Conservation (phyloP, 1,140 invertebrate genomes). For the Diabrotica undecimpunctata region DNA sequence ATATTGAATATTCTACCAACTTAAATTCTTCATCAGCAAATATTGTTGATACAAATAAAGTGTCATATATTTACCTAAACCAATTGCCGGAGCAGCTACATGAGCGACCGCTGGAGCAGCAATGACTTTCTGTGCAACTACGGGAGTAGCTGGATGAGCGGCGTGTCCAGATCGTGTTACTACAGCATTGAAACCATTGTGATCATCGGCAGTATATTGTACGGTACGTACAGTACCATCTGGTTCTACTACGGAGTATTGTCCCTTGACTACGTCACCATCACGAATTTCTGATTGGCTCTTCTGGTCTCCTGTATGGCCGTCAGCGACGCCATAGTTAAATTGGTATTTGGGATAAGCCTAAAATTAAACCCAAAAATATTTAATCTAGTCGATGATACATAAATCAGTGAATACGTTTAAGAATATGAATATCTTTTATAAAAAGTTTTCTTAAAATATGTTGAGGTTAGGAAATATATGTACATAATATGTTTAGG, state of each 20-base stretch:
- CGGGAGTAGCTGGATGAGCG: constrained; percentile 18
- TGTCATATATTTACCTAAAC: not conserved
- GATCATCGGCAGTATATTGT: constrained; percentile 20
- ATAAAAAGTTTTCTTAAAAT: too few relatives aligned
- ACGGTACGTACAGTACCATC: constrained; percentile 21
- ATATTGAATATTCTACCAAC: too few relatives aligned
- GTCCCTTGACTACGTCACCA: constrained; percentile 20
- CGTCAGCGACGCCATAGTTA: constrained; percentile 18
- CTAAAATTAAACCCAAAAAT: not conserved
- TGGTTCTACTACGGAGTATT: constrained; percentile 17
- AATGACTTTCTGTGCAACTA: constrained; percentile 14
- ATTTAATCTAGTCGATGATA: too few relatives aligned
- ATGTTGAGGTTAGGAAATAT: too few relatives aligned
- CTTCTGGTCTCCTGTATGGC: constrained; percentile 20
- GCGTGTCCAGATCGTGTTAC: constrained; percentile 25
- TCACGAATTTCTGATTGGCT: constrained; percentile 15
- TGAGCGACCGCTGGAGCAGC: constrained; percentile 5
- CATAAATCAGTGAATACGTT: too few relatives aligned
- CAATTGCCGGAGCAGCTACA: constrained; percentile 1
- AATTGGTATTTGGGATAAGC: constrained; percentile 20
- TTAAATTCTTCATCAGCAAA: too few relatives aligned
- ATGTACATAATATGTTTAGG: too few relatives aligned
- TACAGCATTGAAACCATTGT: constrained; percentile 26
- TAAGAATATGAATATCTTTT: too few relatives aligned
- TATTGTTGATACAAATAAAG: too few relatives aligned